Base-by-base conservation (phyloP, 2,797 vertebrate species). In the Halcyon smyrnensis region DNA sequence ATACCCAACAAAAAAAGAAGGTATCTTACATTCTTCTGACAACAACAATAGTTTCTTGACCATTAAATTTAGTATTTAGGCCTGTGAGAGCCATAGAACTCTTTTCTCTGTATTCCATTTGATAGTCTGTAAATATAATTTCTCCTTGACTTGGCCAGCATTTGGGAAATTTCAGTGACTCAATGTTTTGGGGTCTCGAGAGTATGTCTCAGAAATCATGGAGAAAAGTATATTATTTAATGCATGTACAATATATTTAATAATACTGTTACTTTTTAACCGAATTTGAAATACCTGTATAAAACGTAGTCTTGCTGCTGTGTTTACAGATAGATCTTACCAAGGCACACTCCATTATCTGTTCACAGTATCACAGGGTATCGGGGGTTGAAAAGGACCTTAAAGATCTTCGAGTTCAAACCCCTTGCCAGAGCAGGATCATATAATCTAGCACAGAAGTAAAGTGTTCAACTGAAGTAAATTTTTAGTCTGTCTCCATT, bases 51-150 rank as follows among this genome's bases (percentile, higher is more conserved):
- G 98, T 98, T 97, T 99, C 98, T 82, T 95, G 96, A 34, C 97
- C 95, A 10, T 46, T 83, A 84, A 98, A 98, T 76, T n/a, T 39
- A 77, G 98, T 81, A 53, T 98, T 88, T 63, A 99, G 96, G 28
- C 96, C 90, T 1, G 98, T 92, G 13, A 99, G 98, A 74, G 99
- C 98, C 5, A 98, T 95, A 6, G 98, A 98, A 4, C 98, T 98
- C 59, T 98, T 98, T 77, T 98, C 96, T 93, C 98, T 97, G 91
- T 99, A 99, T 95, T 97, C 98, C 98, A 98, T 99, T 73, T 96
- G 94, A 82, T 98, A 99, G 94, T 97, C 88, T 94, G 94, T 83
- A 96, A 99, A 99, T n/a, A 95, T 97, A 87, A 98, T 98, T 83
- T 98, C 89, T 68, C 98, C 98, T 2, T 56, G 77, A 60, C 95